phyloP scores from a whole-genome alignment of 35 echinoderm and acorn worm species.

The Apostichopus californicus region DNA sequence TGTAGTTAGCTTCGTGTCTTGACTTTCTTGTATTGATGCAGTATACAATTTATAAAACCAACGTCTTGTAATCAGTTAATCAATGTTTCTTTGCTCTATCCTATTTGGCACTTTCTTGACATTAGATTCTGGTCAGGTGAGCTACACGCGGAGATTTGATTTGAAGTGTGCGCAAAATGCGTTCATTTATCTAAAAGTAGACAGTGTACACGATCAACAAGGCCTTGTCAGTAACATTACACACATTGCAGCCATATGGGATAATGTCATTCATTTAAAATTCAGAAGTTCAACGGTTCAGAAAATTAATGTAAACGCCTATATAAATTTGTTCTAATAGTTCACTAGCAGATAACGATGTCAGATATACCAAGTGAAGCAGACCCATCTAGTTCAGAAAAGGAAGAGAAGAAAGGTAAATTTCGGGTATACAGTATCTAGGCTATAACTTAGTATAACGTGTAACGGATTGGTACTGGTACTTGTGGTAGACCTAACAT shows the following conservation, averaged over 20 bases:
- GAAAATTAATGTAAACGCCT: too few relatives aligned
- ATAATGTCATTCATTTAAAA: too few relatives aligned
- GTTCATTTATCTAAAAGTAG: too few relatives aligned
- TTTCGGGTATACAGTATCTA: not conserved
- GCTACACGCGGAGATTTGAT: not conserved
- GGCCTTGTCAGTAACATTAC: too few relatives aligned
- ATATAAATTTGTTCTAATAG: too few relatives aligned
- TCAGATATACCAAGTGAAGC: not conserved
- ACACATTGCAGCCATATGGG: too few relatives aligned
- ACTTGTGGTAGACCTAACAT: not conserved
- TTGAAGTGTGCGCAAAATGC: not conserved
- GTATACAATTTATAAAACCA: not conserved
- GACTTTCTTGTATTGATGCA: not conserved
- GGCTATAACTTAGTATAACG: not conserved
- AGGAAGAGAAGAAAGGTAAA: not conserved
- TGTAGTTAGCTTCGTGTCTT: not conserved
- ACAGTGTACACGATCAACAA: too few relatives aligned
- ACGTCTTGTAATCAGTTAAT: not conserved
- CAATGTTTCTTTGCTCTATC: not conserved
- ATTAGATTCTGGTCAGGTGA: not conserved
- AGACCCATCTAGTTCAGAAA: not conserved
- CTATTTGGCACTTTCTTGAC: not conserved
- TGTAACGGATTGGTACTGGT: not conserved
- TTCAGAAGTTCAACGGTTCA: too few relatives aligned
- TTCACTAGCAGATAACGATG: not conserved